Base-by-base conservation (phyloP, 2,113 vertebrate genomes). In the Equus przewalskii region DNA sequence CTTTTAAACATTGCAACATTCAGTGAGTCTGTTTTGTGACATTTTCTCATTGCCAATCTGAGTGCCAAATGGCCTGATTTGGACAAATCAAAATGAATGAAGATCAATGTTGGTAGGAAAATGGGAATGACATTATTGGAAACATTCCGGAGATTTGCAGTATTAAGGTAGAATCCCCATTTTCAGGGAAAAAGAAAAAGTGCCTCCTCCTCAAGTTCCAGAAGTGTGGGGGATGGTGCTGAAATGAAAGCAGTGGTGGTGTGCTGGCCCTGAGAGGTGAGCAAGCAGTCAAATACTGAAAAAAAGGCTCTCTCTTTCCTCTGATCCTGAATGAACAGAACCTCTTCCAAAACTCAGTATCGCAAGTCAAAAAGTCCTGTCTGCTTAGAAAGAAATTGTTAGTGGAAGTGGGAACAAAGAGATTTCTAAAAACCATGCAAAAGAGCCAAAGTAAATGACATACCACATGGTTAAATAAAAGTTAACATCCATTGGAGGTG, bases 51-150 rank as follows among this genome's bases (percentile, higher is more conserved):
- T 69, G 72, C 41, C 83, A 95, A 65, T 65, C 41, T 96, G 86
- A 96, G 67, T 94, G 84, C 49, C 82, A 96, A 96, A 96, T 80
- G 56, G 51, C 60, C 60, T 86, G 72, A 91, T 84, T 28, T 88
- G 95, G 95, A 91, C 33, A 96, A 96, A 97, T 93, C 44, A 76
- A 96, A 97, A 89, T 72, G 83, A 97, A 84, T 94, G 64, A 97
- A 97, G 97, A 96, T 90, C 33, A 85, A 22, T 41, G 11, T 51
- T 97, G 79, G 89, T 82, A 78, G 36, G 79, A 96, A 91, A 92
- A 94, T 7, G 82, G 65, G 51, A 87, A 56, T 67, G 16, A 79
- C 15, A 0, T 78, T 89, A 89, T 8, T 94, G 30, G 22, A 84
- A 79, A 97, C n/a, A 89, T 7, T 64, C 26, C 73, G 44, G 51